A percentile compares a stretch with the other conserved stretches of the same genome.
These are phyloP conservation scores for Pteruthius melanotis DNA, from an alignment of 2,113 vertebrate genomes.

Conservation along the genomic window DNA sequence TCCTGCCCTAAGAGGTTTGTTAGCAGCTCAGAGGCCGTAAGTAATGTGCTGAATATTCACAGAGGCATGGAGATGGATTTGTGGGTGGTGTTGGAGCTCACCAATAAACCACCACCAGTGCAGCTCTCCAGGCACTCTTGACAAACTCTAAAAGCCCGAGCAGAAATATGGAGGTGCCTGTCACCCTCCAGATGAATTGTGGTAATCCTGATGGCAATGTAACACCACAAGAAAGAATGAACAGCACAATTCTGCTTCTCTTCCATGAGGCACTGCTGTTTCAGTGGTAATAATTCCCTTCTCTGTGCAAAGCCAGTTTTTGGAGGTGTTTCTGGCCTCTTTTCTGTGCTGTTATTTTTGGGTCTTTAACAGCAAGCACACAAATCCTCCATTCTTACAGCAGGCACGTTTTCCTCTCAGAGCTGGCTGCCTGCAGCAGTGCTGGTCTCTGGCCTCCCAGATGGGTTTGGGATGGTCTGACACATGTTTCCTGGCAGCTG, in stretches of 20 bases:
- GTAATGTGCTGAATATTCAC: constrained; percentile 3
- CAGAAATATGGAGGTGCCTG: constrained; percentile 7
- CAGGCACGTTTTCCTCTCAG: not conserved
- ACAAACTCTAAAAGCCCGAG: not conserved
- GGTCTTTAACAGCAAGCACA: not conserved
- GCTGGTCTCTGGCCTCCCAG: constrained; percentile 8
- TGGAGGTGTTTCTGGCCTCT: not conserved
- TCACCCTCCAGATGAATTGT: not conserved
- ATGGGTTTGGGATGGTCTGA: not conserved
- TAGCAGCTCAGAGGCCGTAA: not conserved
- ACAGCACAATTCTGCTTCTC: not conserved
- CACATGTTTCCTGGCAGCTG: constrained; percentile 45
- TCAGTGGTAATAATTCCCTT: not conserved
- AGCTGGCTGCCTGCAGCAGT: not conserved
- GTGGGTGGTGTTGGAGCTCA: not conserved
- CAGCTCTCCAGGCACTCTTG: not conserved
- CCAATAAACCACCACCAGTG: not conserved
- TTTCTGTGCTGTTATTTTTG: not conserved
- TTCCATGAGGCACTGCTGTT: not conserved
- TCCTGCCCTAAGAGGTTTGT: not conserved
- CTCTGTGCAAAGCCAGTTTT: not conserved
- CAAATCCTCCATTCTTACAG: not conserved
- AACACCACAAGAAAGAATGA: not conserved
- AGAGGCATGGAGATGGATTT: not conserved
- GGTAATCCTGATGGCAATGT: not conserved